A percentile compares a stretch with the other conserved stretches of the same genome.
Conservation (phyloP, 1,140 invertebrate genomes). For the Lucilia cuprina region DNA sequence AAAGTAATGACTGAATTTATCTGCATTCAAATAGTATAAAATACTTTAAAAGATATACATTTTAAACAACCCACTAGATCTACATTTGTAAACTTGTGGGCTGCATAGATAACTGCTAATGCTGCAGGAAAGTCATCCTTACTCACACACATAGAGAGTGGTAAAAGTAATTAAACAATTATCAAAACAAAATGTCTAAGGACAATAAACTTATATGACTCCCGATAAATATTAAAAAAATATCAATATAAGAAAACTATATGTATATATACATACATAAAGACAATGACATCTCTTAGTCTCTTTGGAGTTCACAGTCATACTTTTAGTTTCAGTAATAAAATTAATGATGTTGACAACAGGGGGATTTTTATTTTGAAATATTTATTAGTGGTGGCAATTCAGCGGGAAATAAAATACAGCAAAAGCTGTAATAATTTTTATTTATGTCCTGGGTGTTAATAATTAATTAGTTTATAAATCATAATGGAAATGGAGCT, state of each 20-base stretch:
- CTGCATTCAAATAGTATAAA: too few species aligned
- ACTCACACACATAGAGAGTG: background rate
- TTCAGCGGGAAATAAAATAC: too few species aligned
- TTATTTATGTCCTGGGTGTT: background rate
- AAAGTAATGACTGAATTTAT: too few species aligned
- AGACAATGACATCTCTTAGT: background rate
- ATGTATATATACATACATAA: background rate
- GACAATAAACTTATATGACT: background rate
- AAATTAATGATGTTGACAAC: too few species aligned
- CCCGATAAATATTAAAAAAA: background rate
- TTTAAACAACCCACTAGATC: too few species aligned
- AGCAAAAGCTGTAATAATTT: background rate
- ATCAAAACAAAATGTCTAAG: background rate
- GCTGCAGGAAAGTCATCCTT: too few species aligned
- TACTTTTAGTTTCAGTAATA: too few species aligned
- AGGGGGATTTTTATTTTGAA: background rate
- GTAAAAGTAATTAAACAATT: background rate
- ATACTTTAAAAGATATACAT: too few species aligned
- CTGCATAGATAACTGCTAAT: too few species aligned
- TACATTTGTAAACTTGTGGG: too few species aligned
- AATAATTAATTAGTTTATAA: background rate
- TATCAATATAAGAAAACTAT: background rate
- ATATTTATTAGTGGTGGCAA: background rate
- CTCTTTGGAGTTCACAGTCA: too few species aligned
- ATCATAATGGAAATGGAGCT: background rate